phyloP scores from a whole-genome alignment of 2,888 invertebrate species.

The Xanthorhoe designata region DNA sequence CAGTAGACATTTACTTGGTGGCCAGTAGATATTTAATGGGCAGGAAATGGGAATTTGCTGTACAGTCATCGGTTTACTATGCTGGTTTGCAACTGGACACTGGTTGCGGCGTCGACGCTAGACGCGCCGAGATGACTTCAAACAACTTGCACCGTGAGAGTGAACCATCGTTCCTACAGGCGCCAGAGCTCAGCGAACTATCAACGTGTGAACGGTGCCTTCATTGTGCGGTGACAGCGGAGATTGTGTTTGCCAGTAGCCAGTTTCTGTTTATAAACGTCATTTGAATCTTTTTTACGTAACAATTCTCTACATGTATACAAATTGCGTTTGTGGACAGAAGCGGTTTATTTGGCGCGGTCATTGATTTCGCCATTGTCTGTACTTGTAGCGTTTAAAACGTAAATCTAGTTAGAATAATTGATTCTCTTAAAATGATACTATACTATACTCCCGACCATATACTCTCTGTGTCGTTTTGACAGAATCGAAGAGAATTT shows the following conservation, averaged over 20 bases:
- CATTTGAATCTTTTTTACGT: slow-evolving; percentile 31
- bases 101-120: slow-evolving; percentile 16
- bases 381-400: slow-evolving; percentile 11
- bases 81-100: neutral
- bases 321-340: slow-evolving; percentile 10
- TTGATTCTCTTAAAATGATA: slow-evolving; percentile 48
- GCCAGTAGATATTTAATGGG: slow-evolving; percentile 3
- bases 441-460: slow-evolving; percentile 46
- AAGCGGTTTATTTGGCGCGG: slow-evolving; percentile 4
- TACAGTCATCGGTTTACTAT: slow-evolving; percentile 5
- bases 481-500: slow-evolving; percentile 44
- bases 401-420: slow-evolving; percentile 11
- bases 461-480: slow-evolving; percentile 45
- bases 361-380: slow-evolving; percentile 31
- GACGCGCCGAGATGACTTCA: slow-evolving; percentile 1
- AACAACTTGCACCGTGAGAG: neutral
- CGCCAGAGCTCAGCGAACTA: neutral
- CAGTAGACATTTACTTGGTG: neutral
- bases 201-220: slow-evolving; percentile 4
- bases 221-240: slow-evolving; percentile 13
- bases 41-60: neutral
- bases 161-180: slow-evolving; percentile 8
- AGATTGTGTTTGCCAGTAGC: slow-evolving; percentile 3
- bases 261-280: slow-evolving; percentile 12
- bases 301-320: slow-evolving; percentile 23